phyloP scores from a whole-genome alignment of 2,113 vertebrate species.

The Coracopsis vasa region DNA sequence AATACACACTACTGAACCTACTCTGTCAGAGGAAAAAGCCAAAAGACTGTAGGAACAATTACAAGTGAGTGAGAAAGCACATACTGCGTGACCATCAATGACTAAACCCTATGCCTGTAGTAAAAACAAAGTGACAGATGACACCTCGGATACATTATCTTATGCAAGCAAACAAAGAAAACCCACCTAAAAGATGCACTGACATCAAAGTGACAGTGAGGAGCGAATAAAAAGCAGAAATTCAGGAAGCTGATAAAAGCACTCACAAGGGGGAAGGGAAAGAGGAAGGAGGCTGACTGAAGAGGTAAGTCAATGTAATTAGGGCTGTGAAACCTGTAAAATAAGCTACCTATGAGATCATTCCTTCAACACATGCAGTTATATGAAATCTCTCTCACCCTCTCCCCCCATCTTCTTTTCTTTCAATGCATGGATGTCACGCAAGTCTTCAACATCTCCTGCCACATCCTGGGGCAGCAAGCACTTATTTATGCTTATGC shows the following conservation, averaged over 20 bases:
- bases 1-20: not conserved
- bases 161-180: slow-evolving; percentile 14
- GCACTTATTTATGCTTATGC: not conserved
- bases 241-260: slow-evolving; percentile 40
- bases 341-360: not conserved
- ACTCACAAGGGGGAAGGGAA: not conserved
- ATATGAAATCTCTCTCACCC: not conserved
- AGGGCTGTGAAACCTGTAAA: not conserved
- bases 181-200: not conserved
- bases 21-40: not conserved
- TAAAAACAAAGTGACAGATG: not conserved
- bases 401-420: not conserved
- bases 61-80: not conserved
- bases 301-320: slow-evolving; percentile 7
- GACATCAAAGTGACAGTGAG: slow-evolving; percentile 35
- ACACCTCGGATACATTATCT: slow-evolving; percentile 27
- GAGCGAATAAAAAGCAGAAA: slow-evolving; percentile 14
- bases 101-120: not conserved
- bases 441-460: not conserved
- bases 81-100: not conserved
- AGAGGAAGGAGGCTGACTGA: not conserved
- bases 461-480: not conserved
- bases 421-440: not conserved
- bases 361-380: not conserved
- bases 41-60: not conserved